These are phyloP conservation scores for Fragum whitleyi DNA, from an alignment of 2,888 invertebrate genomes.

Conservation along the genomic window DNA sequence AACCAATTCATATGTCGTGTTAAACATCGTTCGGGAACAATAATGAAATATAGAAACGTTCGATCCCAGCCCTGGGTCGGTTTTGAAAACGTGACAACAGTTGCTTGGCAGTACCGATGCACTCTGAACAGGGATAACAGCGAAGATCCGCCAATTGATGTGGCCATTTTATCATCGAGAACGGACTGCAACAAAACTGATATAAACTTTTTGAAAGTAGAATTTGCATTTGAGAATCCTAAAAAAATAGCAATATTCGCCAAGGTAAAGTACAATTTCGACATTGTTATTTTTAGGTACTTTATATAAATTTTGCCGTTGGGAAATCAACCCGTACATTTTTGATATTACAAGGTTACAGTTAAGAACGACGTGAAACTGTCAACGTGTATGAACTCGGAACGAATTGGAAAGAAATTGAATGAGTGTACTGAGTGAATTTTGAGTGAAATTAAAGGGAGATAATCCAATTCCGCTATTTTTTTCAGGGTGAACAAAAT, in stretches of 20 bases:
- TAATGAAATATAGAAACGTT: constrained; percentile 6
- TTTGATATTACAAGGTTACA: too few relatives aligned
- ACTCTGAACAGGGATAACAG: not conserved
- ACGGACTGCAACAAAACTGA: not conserved
- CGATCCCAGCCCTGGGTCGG: constrained; percentile 1
- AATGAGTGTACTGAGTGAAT: too few relatives aligned
- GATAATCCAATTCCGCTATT: too few relatives aligned
- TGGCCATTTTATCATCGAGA: not conserved
- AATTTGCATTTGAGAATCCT: not conserved
- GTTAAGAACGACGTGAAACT: too few relatives aligned
- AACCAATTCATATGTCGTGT: constrained; percentile 12
- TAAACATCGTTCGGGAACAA: not conserved
- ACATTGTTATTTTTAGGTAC: too few relatives aligned
- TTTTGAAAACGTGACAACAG: not conserved
- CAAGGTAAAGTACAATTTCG: too few relatives aligned
- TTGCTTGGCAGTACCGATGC: constrained; percentile 21
- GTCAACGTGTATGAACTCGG: too few relatives aligned
- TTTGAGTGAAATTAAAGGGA: too few relatives aligned
- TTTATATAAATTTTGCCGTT: too few relatives aligned
- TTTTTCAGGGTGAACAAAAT: too few relatives aligned
- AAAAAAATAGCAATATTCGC: constrained; percentile 6
- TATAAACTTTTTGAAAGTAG: not conserved
- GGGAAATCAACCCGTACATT: too few relatives aligned
- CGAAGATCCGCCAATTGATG: not conserved
- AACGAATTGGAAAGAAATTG: too few relatives aligned